A percentile compares a stretch with the other conserved stretches of the same genome.
These are phyloP conservation scores for Aepyceros melampus DNA, from an alignment of 2,113 vertebrate genomes.

Conservation along the genomic window DNA sequence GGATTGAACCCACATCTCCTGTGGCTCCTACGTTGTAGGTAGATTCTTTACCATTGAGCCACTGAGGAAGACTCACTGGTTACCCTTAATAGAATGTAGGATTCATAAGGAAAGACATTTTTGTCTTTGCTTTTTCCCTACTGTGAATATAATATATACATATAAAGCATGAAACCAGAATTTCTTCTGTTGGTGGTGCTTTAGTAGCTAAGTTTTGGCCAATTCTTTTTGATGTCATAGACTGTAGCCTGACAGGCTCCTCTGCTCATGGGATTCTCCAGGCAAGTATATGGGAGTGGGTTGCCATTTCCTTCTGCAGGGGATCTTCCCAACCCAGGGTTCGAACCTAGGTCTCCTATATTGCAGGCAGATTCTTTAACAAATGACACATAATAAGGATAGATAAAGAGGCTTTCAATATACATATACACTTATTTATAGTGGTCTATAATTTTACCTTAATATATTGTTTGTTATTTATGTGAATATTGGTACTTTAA, in stretches of 20 bases:
- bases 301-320: not conserved
- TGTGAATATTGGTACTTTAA: not conserved
- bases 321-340: not conserved
- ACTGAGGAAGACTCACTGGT: not conserved
- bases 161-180: not conserved
- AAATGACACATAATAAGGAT: not conserved
- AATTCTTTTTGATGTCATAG: not conserved
- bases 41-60: accelerated
- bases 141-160: not conserved
- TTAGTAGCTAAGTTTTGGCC: not conserved
- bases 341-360: not conserved
- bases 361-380: not conserved
- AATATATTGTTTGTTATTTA: not conserved
- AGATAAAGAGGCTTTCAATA: not conserved
- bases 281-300: not conserved
- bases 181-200: not conserved
- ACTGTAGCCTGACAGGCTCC: not conserved
- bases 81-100: not conserved
- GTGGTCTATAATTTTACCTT: not conserved
- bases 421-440: not conserved
- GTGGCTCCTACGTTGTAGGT: accelerated
- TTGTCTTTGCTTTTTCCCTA: not conserved
- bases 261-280: not conserved
- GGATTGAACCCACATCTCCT: not conserved
- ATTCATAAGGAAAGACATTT: not conserved